Evolutionary conservation across 2,888 invertebrate genomes (phyloP).

Genomic region (Caenorhabditis afra): DNA sequence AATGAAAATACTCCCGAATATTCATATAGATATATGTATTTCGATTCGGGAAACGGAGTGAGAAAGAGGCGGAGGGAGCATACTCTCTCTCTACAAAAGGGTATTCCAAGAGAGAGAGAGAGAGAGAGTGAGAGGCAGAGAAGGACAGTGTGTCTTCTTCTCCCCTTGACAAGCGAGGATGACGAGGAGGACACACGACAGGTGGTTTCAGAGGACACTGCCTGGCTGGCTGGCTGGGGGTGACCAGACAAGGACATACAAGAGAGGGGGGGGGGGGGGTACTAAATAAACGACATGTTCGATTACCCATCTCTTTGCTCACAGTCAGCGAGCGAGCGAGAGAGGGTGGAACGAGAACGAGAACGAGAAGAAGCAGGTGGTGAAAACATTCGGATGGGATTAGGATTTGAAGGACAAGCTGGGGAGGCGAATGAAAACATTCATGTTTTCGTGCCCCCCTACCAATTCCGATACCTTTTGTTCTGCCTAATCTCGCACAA

Average conservation of each 20-base stretch:
- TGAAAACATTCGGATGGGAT: conserved; percentile 10
- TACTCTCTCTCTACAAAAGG: neutral
- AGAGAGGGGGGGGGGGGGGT: neutral
- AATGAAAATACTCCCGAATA: conserved; percentile 26
- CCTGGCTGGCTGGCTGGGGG: too few species aligned
- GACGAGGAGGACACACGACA: conserved; percentile 13
- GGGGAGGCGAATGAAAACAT: too few species aligned
- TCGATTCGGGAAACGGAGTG: neutral
- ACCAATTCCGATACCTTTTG: too few species aligned
- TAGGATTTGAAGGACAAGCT: too few species aligned
- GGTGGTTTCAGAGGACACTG: conserved; percentile 31
- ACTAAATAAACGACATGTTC: conserved; percentile 24
- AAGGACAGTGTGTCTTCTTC: neutral
- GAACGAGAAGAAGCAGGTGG: too few species aligned
- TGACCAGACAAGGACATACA: conserved; percentile 12
- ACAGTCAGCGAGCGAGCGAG: too few species aligned
- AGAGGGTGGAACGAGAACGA: too few species aligned
- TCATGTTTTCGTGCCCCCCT: too few species aligned
- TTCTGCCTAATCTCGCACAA: too few species aligned
- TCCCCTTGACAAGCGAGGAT: neutral
- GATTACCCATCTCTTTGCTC: conserved; percentile 20
- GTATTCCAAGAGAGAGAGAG: conserved; percentile 19
- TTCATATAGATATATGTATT: conserved; percentile 17
- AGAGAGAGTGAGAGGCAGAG: conserved; percentile 2
- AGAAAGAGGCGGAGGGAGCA: neutral